Base-by-base conservation (phyloP, 2,888 invertebrate genomes). In the Rotaria sp. region DNA sequence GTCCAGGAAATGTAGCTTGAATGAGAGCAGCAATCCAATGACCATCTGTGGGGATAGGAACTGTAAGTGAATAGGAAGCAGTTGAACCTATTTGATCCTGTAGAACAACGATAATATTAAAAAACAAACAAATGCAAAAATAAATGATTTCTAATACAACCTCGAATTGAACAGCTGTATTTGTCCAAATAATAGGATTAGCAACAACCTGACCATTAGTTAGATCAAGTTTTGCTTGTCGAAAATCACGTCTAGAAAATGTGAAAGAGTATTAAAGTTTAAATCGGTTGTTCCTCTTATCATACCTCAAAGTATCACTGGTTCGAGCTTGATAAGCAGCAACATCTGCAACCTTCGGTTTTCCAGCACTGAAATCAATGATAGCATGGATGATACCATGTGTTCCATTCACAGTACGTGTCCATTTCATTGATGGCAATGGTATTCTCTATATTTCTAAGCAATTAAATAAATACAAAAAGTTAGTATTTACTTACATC, bases 201-300 rank as follows among this genome's bases (percentile, higher is more conserved):
- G 18, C 35, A 7, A 67, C 35, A 67, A 38, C 26, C 1, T 35
- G 38, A 0, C 67, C 67, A 52, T 5, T 21, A 24, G 50, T 57
- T 15, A 89, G 88, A 30, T 88, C 88, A 55, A 88, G 89, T 52
- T 89, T 87, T 26, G 89, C 85, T 84, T 89, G 85, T 52, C 89
- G 88, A 87, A 89, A 90, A 86, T 90, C 90, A 84, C 89, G 88
- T 59, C 89, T 89, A 87, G 21, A 87, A 87, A 38, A 84, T 80
- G 86, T 41, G 35, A 24, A 57, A 38, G 41, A 18, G 18, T 38
- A 24, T 41, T 67, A 10, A 35, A 4, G n/a, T 87, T 10, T 85
- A 35, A 86, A 88, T 87, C 7, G 11, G 18, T 26, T 48, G 48
- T 45, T 35, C 18, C 15, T 50, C 18, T 13, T 3, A 45, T 41